Conservation (phyloP, 2,797 vertebrate genomes). For the Eptatretus atami region DNA sequence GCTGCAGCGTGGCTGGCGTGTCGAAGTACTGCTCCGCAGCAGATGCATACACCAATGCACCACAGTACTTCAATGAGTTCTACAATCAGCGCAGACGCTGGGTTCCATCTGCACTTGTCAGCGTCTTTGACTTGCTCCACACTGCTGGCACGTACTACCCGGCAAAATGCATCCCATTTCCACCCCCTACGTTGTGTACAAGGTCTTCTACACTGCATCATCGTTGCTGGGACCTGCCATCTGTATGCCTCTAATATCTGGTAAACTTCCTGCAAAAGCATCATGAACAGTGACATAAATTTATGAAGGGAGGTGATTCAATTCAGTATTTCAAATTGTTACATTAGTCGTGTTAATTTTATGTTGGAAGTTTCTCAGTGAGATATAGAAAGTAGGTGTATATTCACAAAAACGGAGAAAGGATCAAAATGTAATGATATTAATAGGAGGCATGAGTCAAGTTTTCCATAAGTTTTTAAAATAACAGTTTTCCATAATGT, state of each 20-base stretch:
- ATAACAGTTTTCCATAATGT: too few relatives aligned
- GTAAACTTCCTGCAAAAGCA: constrained; percentile 11
- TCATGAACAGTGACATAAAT: neutral
- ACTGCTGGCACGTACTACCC: constrained; percentile 19
- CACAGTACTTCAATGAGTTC: constrained; percentile 35
- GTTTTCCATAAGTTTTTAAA: too few relatives aligned
- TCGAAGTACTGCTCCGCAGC: constrained; percentile 38
- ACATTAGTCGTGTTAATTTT: too few relatives aligned
- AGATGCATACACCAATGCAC: constrained; percentile 35
- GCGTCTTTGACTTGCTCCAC: constrained; percentile 27
- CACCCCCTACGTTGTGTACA: constrained; percentile 22
- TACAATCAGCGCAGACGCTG: constrained; percentile 36
- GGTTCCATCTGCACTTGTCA: constrained; percentile 32
- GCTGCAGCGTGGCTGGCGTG: constrained; percentile 33
- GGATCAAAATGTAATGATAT: too few relatives aligned
- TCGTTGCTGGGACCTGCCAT: constrained; percentile 37
- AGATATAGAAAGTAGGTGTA: too few relatives aligned
- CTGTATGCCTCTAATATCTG: constrained; percentile 32
- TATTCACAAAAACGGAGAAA: too few relatives aligned
- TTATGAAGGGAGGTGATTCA: neutral
- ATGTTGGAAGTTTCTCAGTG: too few relatives aligned
- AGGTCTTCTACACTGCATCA: constrained; percentile 22
- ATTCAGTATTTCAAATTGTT: too few relatives aligned
- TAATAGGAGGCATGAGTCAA: too few relatives aligned
- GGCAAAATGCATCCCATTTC: constrained; percentile 29